Evolutionary conservation across 2,113 vertebrate species (phyloP).

Genomic region (Ptyas mucosa): DNA sequence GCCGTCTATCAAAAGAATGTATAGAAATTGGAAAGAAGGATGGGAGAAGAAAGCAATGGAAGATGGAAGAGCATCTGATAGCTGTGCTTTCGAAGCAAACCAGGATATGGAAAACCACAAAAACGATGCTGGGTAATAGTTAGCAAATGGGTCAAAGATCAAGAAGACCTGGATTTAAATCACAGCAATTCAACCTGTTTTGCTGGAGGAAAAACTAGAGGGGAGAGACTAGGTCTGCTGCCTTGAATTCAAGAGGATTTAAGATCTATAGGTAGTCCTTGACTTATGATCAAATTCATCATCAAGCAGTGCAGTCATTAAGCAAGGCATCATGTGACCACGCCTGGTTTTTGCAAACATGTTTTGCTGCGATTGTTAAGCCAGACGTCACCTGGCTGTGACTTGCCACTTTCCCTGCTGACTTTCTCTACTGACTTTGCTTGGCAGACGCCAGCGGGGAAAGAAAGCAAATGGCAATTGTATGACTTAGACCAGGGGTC

Average conservation of each 20-base stretch:
- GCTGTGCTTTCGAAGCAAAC: background rate
- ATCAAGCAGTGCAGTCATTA: background rate
- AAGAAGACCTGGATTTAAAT: background rate
- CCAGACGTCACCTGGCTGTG: no score
- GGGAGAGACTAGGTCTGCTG: background rate
- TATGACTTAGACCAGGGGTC: no score
- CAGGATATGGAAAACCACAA: background rate
- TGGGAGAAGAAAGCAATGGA: background rate
- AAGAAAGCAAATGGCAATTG: no score
- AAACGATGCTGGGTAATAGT: background rate
- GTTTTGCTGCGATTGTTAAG: no score
- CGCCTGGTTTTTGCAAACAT: no score
- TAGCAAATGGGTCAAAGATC: background rate
- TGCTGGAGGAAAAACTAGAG: background rate
- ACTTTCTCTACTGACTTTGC: no score
- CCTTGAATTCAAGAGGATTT: background rate
- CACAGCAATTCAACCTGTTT: background rate
- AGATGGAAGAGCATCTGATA: background rate
- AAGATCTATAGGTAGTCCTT: background rate
- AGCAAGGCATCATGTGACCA: no score
- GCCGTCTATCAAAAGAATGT: conserved; percentile 36
- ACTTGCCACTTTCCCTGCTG: no score
- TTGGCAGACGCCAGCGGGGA: no score
- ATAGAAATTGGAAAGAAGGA: background rate
- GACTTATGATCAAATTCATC: background rate